phyloP scores from a whole-genome alignment of 1,140 invertebrate species.

The Cydia splendana region DNA sequence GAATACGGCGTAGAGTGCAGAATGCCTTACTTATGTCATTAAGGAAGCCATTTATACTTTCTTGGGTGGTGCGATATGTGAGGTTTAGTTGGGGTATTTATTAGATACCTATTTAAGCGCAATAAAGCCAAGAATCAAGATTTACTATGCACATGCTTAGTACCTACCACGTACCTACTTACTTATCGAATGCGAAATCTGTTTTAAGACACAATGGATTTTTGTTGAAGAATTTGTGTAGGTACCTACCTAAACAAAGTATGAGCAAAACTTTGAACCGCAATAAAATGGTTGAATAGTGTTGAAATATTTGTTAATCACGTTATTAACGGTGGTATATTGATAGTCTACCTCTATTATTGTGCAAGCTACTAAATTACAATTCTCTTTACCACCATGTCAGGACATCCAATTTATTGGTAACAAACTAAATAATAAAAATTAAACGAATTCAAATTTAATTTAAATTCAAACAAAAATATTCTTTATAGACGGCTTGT shows the following conservation, averaged over 20 bases:
- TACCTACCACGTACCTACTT: too few relatives aligned
- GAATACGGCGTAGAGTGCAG: not conserved
- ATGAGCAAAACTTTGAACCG: too few relatives aligned
- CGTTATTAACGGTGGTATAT: too few relatives aligned
- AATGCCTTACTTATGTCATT: slow-evolving; percentile 7
- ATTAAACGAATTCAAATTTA: slow-evolving; percentile 60
- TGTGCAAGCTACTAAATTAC: too few relatives aligned
- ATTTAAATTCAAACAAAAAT: slow-evolving; percentile 59
- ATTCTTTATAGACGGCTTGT: slow-evolving; percentile 51
- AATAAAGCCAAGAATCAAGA: too few relatives aligned
- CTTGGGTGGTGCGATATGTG: slow-evolving; percentile 18
- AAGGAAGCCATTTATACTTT: slow-evolving; percentile 19
- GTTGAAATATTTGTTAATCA: too few relatives aligned
- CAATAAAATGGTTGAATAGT: too few relatives aligned
- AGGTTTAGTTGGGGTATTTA: not conserved
- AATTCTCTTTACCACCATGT: not conserved
- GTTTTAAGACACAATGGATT: too few relatives aligned
- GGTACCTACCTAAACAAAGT: too few relatives aligned
- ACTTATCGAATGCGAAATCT: not conserved
- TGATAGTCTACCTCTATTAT: too few relatives aligned
- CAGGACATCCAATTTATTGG: slow-evolving; percentile 1
- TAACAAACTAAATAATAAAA: slow-evolving; percentile 36
- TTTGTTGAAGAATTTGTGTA: not conserved
- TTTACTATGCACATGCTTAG: too few relatives aligned
- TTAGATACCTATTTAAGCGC: not conserved